phyloP scores from a whole-genome alignment of 2,113 vertebrate genomes.

The Brevimyrus niger region DNA sequence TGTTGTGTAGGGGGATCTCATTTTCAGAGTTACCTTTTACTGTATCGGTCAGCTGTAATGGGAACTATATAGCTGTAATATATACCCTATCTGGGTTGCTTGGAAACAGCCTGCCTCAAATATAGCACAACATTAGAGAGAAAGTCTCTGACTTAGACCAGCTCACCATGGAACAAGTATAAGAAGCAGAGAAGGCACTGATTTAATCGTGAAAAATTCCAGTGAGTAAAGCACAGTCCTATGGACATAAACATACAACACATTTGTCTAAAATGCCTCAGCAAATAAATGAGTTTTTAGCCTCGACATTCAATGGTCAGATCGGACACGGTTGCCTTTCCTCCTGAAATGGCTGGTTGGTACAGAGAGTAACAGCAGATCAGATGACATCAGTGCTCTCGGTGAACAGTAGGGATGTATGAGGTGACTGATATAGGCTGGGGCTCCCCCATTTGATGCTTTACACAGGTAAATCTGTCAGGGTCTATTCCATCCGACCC shows the following conservation, averaged over 20 bases:
- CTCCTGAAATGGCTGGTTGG: no score
- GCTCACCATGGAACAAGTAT: not conserved
- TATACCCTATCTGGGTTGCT: not conserved
- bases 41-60: not conserved
- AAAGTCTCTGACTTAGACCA: not conserved
- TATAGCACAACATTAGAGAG: not conserved
- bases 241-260: not conserved
- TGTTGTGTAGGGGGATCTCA: not conserved
- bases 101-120: not conserved
- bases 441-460: no score
- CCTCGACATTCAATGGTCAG: no score
- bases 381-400: no score
- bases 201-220: not conserved
- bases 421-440: no score
- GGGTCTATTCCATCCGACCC: no score
- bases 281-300: no score
- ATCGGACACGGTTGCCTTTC: no score
- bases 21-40: not conserved
- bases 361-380: no score
- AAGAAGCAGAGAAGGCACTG: not conserved
- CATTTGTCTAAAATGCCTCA: no score
- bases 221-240: not conserved
- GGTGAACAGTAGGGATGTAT: no score
- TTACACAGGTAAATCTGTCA: no score
- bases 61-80: not conserved